phyloP scores from a whole-genome alignment of 2,113 vertebrate species.

The Vulpes vulpes region DNA sequence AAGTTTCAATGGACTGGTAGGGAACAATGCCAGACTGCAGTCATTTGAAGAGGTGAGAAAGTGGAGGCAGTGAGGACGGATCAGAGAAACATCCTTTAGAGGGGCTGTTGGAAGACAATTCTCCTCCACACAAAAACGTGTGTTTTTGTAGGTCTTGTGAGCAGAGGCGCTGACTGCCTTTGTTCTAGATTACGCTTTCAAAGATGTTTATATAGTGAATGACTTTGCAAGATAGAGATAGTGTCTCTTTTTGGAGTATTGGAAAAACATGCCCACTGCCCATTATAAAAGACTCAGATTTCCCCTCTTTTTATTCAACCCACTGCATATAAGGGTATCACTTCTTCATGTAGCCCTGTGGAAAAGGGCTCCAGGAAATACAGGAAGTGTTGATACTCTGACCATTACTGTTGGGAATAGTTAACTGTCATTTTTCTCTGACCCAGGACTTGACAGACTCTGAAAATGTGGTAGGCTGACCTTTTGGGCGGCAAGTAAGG shows the following conservation, averaged over 20 bases:
- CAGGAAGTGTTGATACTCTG: background rate
- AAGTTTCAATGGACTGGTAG: background rate
- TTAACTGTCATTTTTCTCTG: background rate
- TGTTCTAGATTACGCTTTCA: background rate
- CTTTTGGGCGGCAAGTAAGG: background rate
- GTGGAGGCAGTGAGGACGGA: background rate
- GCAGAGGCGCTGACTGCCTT: background rate
- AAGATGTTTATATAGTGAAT: background rate
- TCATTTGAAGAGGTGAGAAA: background rate
- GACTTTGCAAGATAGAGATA: background rate
- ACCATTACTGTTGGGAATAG: background rate
- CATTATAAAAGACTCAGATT: background rate
- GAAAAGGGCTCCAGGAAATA: background rate
- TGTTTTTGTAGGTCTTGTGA: background rate
- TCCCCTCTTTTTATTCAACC: background rate
- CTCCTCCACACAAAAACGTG: background rate
- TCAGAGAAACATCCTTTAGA: background rate
- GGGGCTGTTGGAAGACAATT: background rate
- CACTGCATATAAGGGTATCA: background rate
- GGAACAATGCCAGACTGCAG: background rate
- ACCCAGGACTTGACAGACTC: background rate
- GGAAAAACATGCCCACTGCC: background rate
- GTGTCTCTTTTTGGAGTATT: background rate
- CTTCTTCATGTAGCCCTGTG: background rate
- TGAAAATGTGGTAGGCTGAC: background rate